phyloP scores from a whole-genome alignment of 2,113 vertebrate species.

The Brienomyrus brachyistius region DNA sequence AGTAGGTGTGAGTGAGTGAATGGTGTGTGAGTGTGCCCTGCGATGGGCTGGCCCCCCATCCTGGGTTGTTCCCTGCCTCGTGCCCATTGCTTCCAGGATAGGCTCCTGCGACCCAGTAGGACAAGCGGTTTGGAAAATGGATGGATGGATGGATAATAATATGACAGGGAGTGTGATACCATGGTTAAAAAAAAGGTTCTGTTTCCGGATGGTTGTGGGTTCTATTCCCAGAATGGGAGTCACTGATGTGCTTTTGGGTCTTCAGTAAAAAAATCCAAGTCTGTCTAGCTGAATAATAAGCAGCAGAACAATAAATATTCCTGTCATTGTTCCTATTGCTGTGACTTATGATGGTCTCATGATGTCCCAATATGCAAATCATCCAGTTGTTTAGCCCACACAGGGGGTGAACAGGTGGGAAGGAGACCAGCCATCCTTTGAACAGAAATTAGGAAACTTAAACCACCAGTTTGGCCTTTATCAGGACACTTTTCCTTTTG shows the following conservation, averaged over 20 bases:
- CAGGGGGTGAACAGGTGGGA: neutral
- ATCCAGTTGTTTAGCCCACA: neutral
- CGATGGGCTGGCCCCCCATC: no score
- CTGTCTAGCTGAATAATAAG: neutral
- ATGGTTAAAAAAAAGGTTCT: neutral
- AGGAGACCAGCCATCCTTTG: neutral
- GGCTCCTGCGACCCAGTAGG: no score
- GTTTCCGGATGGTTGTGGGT: neutral
- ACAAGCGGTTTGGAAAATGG: no score
- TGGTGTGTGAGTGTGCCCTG: no score
- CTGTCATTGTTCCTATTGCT: neutral
- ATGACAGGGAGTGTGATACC: neutral
- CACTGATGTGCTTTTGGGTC: neutral
- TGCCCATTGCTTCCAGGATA: no score
- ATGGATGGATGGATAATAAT: neutral
- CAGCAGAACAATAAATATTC: neutral
- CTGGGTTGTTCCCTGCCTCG: no score
- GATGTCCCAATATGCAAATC: neutral
- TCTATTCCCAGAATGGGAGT: neutral
- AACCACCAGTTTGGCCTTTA: neutral
- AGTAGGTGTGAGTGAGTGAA: no score
- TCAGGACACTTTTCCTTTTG: neutral
- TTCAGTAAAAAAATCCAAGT: neutral
- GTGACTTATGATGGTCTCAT: neutral
- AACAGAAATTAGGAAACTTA: slow-evolving; percentile 6